These are phyloP conservation scores for Catharus bicknelli DNA, from an alignment of 2,113 vertebrate genomes.

Conservation along the genomic window DNA sequence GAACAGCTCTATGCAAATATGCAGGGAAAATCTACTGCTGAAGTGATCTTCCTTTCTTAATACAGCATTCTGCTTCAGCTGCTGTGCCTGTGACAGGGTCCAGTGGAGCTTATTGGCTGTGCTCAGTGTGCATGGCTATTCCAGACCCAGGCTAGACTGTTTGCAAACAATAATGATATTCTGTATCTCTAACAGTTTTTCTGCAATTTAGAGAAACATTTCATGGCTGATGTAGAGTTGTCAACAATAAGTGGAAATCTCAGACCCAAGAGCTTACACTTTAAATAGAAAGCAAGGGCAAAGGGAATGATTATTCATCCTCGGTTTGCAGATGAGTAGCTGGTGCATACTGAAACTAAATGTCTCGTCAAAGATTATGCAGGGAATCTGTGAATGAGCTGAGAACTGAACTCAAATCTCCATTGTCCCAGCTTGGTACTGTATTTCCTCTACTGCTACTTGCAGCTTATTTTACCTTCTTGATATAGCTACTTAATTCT, in stretches of 20 bases:
- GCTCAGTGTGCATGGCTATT: neutral
- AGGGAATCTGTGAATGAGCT: constrained; percentile 23
- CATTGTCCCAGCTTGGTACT: neutral
- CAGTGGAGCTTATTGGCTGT: neutral
- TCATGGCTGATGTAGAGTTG: constrained; percentile 12
- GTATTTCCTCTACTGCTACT: neutral
- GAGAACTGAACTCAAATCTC: neutral
- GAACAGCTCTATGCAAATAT: neutral
- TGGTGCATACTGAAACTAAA: constrained; percentile 22
- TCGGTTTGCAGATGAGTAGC: constrained; percentile 17
- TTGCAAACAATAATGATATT: constrained; percentile 16
- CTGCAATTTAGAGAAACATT: constrained; percentile 25
- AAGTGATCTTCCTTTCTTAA: neutral
- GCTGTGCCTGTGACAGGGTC: neutral
- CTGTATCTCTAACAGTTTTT: constrained; percentile 7
- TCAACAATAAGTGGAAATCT: constrained; percentile 36
- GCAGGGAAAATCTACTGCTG: neutral
- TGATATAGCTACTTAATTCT: neutral
- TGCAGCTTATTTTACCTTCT: neutral
- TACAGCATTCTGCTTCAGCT: neutral
- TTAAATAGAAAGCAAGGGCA: constrained; percentile 56
- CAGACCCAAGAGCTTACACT: constrained; percentile 17
- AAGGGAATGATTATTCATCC: constrained; percentile 53
- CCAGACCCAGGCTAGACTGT: neutral
- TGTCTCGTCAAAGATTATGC: neutral